Base-by-base conservation (phyloP, 2,113 vertebrate genomes). In the Paratilapia polleni region DNA sequence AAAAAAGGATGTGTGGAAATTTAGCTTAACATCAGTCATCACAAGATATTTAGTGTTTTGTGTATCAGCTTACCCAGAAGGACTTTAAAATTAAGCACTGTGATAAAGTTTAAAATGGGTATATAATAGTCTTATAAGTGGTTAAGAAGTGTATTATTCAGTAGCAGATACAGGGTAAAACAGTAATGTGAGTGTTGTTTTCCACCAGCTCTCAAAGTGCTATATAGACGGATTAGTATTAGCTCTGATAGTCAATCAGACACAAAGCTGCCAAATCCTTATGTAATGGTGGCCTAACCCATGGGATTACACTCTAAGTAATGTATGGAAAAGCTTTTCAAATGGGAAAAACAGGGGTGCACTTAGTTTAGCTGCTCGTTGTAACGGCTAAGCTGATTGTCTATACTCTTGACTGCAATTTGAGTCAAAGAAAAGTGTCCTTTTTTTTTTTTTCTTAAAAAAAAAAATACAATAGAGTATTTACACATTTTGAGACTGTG, bases 211-310 rank as follows among this genome's bases (percentile, higher is more conserved):
- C 84, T 88, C 86, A 63, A 43, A 86, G 80, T 80, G 80, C 77
- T 85, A 84, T 83, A 85, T 73, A 83, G 78, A 88, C 85, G 83
- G 91, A 92, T 95, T 92, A 92, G 92, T 64, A 89, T 91, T 93
- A 87, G 77, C 80, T 57, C 80, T 90, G 91, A 92, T 93, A 91
- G 90, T 92, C 89, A 85, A 83, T 93, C 87, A 88, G 91, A 91
- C 87, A 82, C 90, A 90, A 93, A 92, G 92, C 89, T 89, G 81
- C 87, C 88, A 92, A 91, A 93, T 94, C 93, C 91, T 89, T 90
- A 90, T 82, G 90, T 92, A 93, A 93, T 88, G 87, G 84, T 87
- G 88, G 77, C 75, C 90, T 88, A 90, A 88, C 93, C 81, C 73
- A 14, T 57, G 75, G 89, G 91, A 94, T 94, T 95, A 93, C 82